These are phyloP conservation scores for Huso huso DNA, from an alignment of 2,797 vertebrate species.

Conservation along the genomic window DNA sequence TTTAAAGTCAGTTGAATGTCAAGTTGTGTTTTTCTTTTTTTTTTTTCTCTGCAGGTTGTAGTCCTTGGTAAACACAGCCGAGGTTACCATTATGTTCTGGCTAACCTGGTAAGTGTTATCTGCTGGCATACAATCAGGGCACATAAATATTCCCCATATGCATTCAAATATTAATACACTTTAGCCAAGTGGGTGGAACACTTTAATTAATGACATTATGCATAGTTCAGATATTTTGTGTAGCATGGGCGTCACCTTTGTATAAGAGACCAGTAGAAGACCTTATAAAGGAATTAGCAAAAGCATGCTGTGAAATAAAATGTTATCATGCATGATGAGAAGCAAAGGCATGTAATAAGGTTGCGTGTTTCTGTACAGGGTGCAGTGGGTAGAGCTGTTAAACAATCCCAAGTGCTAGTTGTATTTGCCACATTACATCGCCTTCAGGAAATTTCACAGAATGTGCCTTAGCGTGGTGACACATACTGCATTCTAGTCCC, in stretches of 20 bases:
- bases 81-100: conserved; percentile 98
- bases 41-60: conserved; percentile 73
- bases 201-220: too few species aligned
- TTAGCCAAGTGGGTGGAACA: too few species aligned
- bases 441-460: conserved; percentile 9
- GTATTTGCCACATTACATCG: not conserved
- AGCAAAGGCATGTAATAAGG: not conserved
- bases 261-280: too few species aligned
- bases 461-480: not conserved
- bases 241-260: too few species aligned
- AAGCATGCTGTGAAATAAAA: too few species aligned
- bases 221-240: too few species aligned
- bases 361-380: not conserved
- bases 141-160: too few species aligned
- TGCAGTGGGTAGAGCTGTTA: not conserved
- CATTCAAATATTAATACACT: too few species aligned
- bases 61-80: conserved; percentile 91
- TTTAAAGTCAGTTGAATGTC: not conserved
- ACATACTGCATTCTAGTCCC: conserved; percentile 1
- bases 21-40: conserved; percentile 39
- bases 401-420: not conserved
- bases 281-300: too few species aligned
- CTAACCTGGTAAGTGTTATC: conserved; percentile 89
- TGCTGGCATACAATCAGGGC: not conserved
- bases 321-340: not conserved